A percentile compares a stretch with the other conserved stretches of the same genome.
These are phyloP conservation scores for Todiramphus saurophagus DNA, from an alignment of 2,113 vertebrate species.

Conservation along the genomic window DNA sequence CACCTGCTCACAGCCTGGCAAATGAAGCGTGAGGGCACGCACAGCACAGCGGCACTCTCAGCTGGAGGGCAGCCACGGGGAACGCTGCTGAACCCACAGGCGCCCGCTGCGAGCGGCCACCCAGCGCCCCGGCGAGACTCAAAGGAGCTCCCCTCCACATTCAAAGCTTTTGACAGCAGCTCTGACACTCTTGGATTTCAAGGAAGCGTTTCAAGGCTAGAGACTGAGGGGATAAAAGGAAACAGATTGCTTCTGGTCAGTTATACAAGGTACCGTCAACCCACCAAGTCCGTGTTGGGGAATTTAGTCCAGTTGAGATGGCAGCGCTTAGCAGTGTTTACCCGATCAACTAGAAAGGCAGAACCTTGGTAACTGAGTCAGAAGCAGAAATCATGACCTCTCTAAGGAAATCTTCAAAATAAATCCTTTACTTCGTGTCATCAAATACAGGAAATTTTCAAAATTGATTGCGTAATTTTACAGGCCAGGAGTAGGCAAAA, in stretches of 20 bases:
- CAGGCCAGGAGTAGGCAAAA: background rate
- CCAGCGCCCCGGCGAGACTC: rapidly evolving
- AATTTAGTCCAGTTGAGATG: background rate
- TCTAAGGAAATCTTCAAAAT: background rate
- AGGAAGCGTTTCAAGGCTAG: background rate
- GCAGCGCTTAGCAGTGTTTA: background rate
- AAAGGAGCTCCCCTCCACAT: background rate
- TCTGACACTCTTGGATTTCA: background rate
- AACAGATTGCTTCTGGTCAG: background rate
- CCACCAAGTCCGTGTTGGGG: background rate
- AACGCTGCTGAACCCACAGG: rapidly evolving
- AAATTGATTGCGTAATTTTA: background rate
- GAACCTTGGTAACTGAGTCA: background rate
- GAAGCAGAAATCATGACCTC: background rate
- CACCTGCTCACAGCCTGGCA: background rate
- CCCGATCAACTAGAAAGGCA: background rate
- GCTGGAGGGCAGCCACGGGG: rapidly evolving
- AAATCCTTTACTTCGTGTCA: background rate
- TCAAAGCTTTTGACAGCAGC: background rate
- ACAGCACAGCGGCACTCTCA: background rate
- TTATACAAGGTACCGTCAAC: background rate
- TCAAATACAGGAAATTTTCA: background rate
- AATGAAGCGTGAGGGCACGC: background rate
- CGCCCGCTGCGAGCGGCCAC: rapidly evolving
- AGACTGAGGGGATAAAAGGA: background rate